Conservation (phyloP, 2,888 invertebrate species). For the Coecobrya sp. region DNA sequence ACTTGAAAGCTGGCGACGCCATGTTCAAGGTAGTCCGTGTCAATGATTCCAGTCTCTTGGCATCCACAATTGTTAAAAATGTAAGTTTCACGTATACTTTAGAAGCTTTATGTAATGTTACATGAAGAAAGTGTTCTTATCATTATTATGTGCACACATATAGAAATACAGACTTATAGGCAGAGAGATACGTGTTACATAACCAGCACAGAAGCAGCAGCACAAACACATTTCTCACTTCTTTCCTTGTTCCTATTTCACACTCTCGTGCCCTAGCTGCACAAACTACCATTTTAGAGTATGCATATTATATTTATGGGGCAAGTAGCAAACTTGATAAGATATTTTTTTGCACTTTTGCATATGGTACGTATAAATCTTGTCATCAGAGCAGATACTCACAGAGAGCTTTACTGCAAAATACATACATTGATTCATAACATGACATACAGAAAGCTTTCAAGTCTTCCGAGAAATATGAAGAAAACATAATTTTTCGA, state of each 20-base stretch:
- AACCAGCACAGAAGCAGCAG: not conserved
- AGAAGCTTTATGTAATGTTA: not conserved
- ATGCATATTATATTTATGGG: conserved; percentile 9
- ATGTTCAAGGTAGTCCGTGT: conserved; percentile 86
- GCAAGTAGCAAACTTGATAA: conserved; percentile 66
- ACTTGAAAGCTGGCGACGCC: conserved; percentile 86
- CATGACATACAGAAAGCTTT: conserved; percentile 15
- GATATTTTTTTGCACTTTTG: conserved; percentile 62
- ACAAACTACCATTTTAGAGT: not conserved
- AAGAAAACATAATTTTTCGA: conserved; percentile 60
- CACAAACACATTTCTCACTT: conserved; percentile 20
- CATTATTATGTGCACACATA: not conserved
- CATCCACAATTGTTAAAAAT: conserved; percentile 85
- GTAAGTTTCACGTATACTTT: conserved; percentile 77
- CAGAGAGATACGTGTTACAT: too few relatives aligned
- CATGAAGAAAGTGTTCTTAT: not conserved
- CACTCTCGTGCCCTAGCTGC: conserved; percentile 30
- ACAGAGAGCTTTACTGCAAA: not conserved
- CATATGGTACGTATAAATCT: conserved; percentile 81
- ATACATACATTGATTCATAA: not conserved
- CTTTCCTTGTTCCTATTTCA: conserved; percentile 38
- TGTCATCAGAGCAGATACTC: conserved; percentile 72
- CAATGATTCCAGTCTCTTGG: conserved; percentile 85
- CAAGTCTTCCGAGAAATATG: conserved; percentile 31
- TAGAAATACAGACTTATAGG: not conserved